phyloP scores from a whole-genome alignment of 1,140 invertebrate genomes.

The Calliphora vicina region DNA sequence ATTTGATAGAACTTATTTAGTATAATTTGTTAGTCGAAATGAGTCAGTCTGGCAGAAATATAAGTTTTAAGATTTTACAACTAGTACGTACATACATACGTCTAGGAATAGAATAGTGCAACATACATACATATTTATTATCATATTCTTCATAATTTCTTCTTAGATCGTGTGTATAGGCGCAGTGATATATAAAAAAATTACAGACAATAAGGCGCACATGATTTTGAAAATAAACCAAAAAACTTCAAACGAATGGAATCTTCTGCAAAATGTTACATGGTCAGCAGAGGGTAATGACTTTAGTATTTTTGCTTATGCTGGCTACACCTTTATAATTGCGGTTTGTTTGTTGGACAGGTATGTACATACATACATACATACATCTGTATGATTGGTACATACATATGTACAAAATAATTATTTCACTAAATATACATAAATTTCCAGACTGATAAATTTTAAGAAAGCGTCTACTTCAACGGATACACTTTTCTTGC shows the following conservation, averaged over 20 bases:
- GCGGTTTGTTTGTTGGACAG: background rate
- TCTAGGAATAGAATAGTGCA: too few relatives aligned
- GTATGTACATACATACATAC: background rate
- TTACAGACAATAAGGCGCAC: background rate
- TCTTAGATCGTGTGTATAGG: background rate
- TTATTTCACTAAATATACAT: too few relatives aligned
- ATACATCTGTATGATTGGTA: too few relatives aligned
- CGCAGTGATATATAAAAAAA: background rate
- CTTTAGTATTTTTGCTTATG: slow-evolving; percentile 12
- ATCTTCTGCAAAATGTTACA: background rate
- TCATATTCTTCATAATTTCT: background rate
- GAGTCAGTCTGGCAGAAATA: background rate
- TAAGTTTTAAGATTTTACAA: slow-evolving; percentile 17
- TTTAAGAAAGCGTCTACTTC: background rate
- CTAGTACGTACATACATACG: background rate
- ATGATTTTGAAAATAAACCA: background rate
- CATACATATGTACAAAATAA: too few relatives aligned
- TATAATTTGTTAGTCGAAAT: background rate
- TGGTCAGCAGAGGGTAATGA: slow-evolving; percentile 14
- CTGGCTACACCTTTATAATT: slow-evolving; percentile 13
- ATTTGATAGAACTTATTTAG: background rate
- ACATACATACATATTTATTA: too few relatives aligned
- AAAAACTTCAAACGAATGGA: slow-evolving; percentile 18
- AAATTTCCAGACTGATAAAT: background rate
- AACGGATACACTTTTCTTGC: background rate